phyloP scores from a whole-genome alignment of 2,888 invertebrate genomes.

The Yponomeuta plumbellus region DNA sequence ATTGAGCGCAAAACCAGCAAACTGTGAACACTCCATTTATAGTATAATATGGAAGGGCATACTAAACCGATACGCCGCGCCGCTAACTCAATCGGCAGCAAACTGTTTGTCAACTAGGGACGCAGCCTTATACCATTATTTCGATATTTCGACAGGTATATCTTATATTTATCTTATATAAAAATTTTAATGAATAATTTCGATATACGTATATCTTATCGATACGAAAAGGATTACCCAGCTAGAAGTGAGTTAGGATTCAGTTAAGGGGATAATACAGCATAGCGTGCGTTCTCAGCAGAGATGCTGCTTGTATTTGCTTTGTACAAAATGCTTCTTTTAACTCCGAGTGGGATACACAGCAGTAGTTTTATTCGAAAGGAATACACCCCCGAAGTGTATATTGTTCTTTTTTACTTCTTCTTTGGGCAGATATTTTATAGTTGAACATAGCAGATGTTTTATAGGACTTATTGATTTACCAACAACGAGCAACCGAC shows the following conservation, averaged over 20 bases:
- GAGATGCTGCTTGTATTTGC: constrained; percentile 8
- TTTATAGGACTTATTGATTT: no score
- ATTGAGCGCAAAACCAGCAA: no score
- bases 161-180: no score
- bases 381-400: background rate
- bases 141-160: no score
- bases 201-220: background rate
- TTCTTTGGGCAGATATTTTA: background rate
- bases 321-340: constrained; percentile 8
- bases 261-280: constrained; percentile 11
- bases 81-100: no score
- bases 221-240: background rate
- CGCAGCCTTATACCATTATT: no score
- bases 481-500: no score
- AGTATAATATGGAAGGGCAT: no score
- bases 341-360: constrained; percentile 2
- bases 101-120: no score
- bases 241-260: background rate
- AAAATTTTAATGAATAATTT: no score
- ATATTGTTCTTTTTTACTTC: background rate
- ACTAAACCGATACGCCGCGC: no score
- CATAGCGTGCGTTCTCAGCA: constrained; percentile 8
- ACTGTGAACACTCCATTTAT: no score
- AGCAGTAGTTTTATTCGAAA: background rate
- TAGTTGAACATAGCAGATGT: background rate